phyloP scores from a whole-genome alignment of 2,113 vertebrate species.

The Lethenteron camtschaticum region DNA sequence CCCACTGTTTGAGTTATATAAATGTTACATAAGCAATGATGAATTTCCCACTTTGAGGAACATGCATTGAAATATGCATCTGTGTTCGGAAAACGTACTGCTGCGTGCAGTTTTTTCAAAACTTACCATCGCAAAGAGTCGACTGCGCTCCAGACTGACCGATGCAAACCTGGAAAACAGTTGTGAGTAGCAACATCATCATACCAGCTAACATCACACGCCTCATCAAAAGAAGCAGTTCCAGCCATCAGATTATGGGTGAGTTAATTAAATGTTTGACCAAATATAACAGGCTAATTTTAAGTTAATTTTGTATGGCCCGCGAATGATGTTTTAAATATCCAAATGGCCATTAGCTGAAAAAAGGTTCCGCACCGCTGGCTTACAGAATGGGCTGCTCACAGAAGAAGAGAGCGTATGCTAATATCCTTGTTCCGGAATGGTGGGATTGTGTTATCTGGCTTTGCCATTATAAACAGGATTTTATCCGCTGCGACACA shows the following conservation, averaged over 20 bases:
- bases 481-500: too few species aligned
- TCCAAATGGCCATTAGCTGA: constrained; percentile 1
- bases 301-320: neutral
- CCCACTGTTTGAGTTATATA: constrained; percentile 15
- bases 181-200: constrained; percentile 13
- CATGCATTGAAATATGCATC: constrained; percentile 19
- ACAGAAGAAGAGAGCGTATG: too few species aligned
- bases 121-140: constrained; percentile 9
- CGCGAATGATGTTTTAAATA: constrained; percentile 3
- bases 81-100: constrained; percentile 14
- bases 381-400: neutral
- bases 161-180: constrained; percentile 15
- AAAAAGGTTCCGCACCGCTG: neutral
- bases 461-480: too few species aligned
- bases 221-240: constrained; percentile 14
- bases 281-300: too few species aligned
- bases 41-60: constrained; percentile 17
- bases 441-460: too few species aligned
- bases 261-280: neutral
- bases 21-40: constrained; percentile 13
- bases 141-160: constrained; percentile 14
- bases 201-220: constrained; percentile 12
- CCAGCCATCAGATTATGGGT: constrained; percentile 8
- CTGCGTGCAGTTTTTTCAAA: constrained; percentile 18
- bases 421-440: too few species aligned